phyloP scores from a whole-genome alignment of 92 coral and sea anemone species.

The Porites lobata region DNA sequence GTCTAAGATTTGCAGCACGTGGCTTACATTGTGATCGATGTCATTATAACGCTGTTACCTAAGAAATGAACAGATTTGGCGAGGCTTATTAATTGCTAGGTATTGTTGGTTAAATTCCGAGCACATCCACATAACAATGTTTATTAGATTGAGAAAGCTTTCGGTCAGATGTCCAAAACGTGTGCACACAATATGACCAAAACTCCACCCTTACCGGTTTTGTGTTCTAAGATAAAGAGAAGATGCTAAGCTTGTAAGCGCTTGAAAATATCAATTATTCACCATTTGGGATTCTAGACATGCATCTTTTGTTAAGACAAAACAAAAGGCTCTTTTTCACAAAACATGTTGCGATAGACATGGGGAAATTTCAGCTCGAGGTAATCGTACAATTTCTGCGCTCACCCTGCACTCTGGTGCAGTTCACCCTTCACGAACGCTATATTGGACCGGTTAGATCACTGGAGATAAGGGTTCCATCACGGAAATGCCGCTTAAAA shows the following conservation, averaged over 20 bases:
- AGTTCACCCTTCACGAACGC: neutral
- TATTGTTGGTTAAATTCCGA: slow-evolving; percentile 79
- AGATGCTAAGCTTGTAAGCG: slow-evolving; percentile 55
- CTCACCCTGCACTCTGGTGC: neutral
- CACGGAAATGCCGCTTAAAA: slow-evolving; percentile 1
- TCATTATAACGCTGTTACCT: slow-evolving; percentile 79
- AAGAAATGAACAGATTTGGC: slow-evolving; percentile 88
- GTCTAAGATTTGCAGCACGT: slow-evolving; percentile 55
- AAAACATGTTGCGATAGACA: slow-evolving; percentile 91
- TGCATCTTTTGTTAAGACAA: slow-evolving; percentile 90
- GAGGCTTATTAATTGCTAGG: slow-evolving; percentile 82
- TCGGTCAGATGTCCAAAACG: slow-evolving; percentile 87
- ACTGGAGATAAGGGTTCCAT: slow-evolving; percentile 23
- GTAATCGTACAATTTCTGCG: neutral
- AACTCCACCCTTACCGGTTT: slow-evolving; percentile 70
- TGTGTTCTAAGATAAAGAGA: slow-evolving; percentile 73
- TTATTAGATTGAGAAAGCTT: slow-evolving; percentile 75
- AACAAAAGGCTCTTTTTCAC: slow-evolving; percentile 90
- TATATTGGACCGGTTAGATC: slow-evolving; percentile 30
- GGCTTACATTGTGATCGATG: slow-evolving; percentile 64
- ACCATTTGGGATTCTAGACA: slow-evolving; percentile 83
- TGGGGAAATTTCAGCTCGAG: slow-evolving; percentile 1
- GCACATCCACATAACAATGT: slow-evolving; percentile 84
- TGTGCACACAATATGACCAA: slow-evolving; percentile 70
- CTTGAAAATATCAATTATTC: slow-evolving; percentile 90